phyloP scores from a whole-genome alignment of 2,113 vertebrate genomes.

The Gracilinanus agilis region DNA sequence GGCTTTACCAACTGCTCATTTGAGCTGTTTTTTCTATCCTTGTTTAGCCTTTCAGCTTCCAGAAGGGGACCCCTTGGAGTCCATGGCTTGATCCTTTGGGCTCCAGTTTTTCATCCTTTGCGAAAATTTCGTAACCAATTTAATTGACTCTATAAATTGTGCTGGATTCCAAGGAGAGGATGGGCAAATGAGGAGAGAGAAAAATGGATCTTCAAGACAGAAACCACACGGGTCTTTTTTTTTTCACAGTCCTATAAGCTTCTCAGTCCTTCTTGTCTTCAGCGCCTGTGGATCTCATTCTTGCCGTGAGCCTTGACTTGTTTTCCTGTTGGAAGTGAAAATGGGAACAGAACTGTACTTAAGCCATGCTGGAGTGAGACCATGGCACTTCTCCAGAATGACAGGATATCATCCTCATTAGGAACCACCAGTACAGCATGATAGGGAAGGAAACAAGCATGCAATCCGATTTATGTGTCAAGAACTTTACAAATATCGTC shows the following conservation, averaged over 20 bases:
- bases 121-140: conserved; percentile 52
- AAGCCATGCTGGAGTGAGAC: background rate
- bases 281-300: background rate
- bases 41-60: conserved; percentile 73
- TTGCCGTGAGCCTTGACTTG: conserved; percentile 13
- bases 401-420: conserved; percentile 13
- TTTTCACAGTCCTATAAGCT: conserved; percentile 11
- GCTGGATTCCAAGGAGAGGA: conserved; percentile 47
- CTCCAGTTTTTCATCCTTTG: conserved; percentile 59
- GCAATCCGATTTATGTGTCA: background rate
- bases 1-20: conserved; percentile 87
- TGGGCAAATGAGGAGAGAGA: conserved; percentile 16
- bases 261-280: background rate
- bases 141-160: conserved; percentile 53
- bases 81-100: conserved; percentile 65
- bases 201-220: conserved; percentile 23
- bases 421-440: conserved; percentile 16
- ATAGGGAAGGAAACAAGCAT: background rate
- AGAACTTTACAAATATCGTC: background rate
- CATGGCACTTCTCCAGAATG: background rate
- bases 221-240: background rate
- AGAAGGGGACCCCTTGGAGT: conserved; percentile 65
- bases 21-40: conserved; percentile 74
- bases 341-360: background rate
- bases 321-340: background rate